phyloP scores from a whole-genome alignment of 2,888 invertebrate species.

The Frankliniella intonsa region DNA sequence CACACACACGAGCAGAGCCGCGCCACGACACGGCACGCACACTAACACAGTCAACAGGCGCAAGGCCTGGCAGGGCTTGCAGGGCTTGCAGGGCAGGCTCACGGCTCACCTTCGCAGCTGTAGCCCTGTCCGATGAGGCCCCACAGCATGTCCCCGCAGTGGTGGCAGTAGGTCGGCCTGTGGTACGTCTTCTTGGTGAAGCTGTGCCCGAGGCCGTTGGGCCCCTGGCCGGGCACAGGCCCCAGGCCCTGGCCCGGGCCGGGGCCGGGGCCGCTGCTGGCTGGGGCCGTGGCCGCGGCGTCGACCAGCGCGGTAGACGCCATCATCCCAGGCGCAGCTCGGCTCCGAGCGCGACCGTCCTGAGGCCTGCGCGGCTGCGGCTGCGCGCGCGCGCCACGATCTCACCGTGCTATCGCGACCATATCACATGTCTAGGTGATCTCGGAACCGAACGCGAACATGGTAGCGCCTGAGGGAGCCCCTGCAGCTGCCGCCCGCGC shows the following conservation, averaged over 20 bases:
- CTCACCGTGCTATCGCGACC: conserved; percentile 55
- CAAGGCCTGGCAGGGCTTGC: neutral
- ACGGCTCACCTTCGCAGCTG: conserved; percentile 92
- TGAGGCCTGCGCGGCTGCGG: conserved; percentile 49
- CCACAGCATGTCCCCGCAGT: conserved; percentile 99
- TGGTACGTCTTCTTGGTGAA: conserved; percentile 99
- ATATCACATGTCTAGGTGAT: conserved; percentile 56
- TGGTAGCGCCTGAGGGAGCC: conserved; percentile 48
- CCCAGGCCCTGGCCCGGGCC: conserved; percentile 53
- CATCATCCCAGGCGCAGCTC: conserved; percentile 56
- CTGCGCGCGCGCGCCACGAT: conserved; percentile 61
- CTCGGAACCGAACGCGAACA: conserved; percentile 57
- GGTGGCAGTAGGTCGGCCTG: conserved; percentile 99
- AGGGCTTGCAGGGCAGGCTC: too few relatives aligned
- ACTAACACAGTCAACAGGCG: conserved; percentile 32
- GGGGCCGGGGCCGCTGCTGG: conserved; percentile 43
- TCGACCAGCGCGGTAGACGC: conserved; percentile 48
- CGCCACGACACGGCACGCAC: conserved; percentile 7
- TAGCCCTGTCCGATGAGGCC: conserved; percentile 99
- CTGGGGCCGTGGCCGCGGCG: conserved; percentile 42
- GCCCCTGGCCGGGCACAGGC: conserved; percentile 41
- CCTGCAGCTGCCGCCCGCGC: neutral
- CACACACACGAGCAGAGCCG: conserved; percentile 26
- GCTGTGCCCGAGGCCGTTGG: conserved; percentile 77
- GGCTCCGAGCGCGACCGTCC: conserved; percentile 47